Base-by-base conservation (phyloP, 2,797 vertebrate genomes). In the Leptodactylus fallax region DNA sequence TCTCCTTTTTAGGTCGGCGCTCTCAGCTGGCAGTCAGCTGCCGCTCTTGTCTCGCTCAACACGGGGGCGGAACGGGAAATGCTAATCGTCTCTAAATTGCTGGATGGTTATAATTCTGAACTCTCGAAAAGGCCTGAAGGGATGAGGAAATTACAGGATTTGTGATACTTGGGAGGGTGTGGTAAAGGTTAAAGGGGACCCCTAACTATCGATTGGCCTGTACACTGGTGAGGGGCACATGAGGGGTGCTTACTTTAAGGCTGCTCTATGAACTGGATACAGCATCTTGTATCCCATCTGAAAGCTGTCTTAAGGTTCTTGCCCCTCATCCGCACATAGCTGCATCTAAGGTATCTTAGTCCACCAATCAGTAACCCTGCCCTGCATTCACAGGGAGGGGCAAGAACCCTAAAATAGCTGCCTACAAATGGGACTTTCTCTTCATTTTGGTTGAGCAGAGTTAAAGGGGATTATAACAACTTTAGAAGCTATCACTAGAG, bases 1-100 rank as follows among this genome's bases (percentile, higher is more conserved):
- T 58, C 10, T 49, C 87, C 81, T 87, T 72, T 71, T 84, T 79
- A 23, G 61, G 74, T 53, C 67, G 6, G 14, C n/a, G 13, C 51
- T 36, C 60, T 11, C 23, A 71, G 81, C 81, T 71, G 63, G 69
- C 3, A 11, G 56, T 10, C 72, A 7, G 49, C n/a, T 83, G 65
- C 25, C 6, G 58, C 25, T 16, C 8, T 19, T 58, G 21, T 69
- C 49, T 67, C 63, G 17, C 49, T 71, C 25, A 83, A 25, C 10
- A 10, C 56, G 7, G 25, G 69, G 71, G 83, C 7, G 56, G 27
- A 61, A 27, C 23, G 67, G 55, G 25, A 56, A 23, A 53, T 8
- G 21, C 72, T 77, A 77, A 77, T 77, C 2, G 47, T 77, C 49
- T 77, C 4, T 4, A 53, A 77, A 77, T 23, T 77, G 74, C 74